phyloP scores from a whole-genome alignment of 2,888 invertebrate species.

The Tachina grossa region DNA sequence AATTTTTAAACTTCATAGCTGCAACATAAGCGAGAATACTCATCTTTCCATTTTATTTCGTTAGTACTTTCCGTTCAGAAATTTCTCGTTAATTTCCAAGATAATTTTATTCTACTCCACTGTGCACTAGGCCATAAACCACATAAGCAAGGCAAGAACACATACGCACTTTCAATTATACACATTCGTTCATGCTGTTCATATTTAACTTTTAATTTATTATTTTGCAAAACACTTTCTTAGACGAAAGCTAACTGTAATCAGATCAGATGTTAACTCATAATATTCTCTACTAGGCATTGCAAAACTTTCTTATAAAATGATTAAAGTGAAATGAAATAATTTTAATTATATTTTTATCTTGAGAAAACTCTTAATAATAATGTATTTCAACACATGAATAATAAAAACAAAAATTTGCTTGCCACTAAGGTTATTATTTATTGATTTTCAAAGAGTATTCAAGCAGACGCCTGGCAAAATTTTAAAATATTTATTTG shows the following conservation, averaged over 20 bases:
- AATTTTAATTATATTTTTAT: conserved; percentile 26
- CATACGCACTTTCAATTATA: neutral
- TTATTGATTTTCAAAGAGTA: too few relatives aligned
- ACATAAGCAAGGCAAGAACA: neutral
- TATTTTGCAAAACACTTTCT: conserved; percentile 52
- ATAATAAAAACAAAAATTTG: neutral
- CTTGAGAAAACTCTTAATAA: conserved; percentile 41
- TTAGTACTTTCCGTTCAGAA: too few relatives aligned
- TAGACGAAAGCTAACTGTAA: conserved; percentile 27
- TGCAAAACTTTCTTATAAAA: conserved; percentile 15
- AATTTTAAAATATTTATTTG: neutral
- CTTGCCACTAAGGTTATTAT: neutral
- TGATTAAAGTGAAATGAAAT: conserved; percentile 9
- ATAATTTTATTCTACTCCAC: neutral
- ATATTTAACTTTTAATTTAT: conserved; percentile 65
- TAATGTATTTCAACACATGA: conserved; percentile 13
- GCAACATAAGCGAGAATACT: too few relatives aligned
- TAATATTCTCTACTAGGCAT: conserved; percentile 1
- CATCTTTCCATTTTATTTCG: too few relatives aligned
- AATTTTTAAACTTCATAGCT: too few relatives aligned
- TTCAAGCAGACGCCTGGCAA: conserved; percentile 6
- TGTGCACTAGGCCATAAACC: neutral
- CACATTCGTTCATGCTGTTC: conserved; percentile 33
- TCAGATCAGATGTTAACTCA: conserved; percentile 55
- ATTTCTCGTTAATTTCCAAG: too few relatives aligned